These are phyloP conservation scores for Pseudomugil tenellus DNA, from an alignment of 2,797 vertebrate species.

Conservation along the genomic window DNA sequence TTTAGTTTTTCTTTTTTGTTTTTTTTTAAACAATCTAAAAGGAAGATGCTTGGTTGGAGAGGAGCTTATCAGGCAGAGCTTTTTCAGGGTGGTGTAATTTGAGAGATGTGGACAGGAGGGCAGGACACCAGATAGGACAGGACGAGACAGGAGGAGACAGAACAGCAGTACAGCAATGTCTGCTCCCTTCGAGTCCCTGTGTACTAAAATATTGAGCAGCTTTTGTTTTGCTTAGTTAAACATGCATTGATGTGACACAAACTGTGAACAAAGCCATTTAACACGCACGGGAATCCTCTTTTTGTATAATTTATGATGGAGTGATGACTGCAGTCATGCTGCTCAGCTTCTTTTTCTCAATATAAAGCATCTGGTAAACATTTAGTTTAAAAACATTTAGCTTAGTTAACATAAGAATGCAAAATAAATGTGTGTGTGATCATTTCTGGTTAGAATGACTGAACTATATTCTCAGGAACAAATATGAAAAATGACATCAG, in stretches of 20 bases:
- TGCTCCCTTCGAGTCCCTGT: conserved; percentile 57
- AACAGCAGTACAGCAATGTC: conserved; percentile 52
- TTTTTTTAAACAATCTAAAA: conserved; percentile 18
- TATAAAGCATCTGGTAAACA: conserved; percentile 31
- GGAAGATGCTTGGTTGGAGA: conserved; percentile 30
- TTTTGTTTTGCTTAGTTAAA: conserved; percentile 86
- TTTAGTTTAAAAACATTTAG: conserved; percentile 32
- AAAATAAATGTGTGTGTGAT: not conserved
- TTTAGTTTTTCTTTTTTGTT: conserved; percentile 34
- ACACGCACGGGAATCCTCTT: conserved; percentile 67
- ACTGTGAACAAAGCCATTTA: conserved; percentile 82
- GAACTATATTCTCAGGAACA: not conserved
- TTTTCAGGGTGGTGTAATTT: conserved; percentile 48
- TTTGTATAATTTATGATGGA: conserved; percentile 76
- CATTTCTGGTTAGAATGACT: conserved; percentile 9
- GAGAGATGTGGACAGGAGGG: conserved; percentile 50
- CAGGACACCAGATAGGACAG: conserved; percentile 50
- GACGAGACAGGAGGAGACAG: conserved; percentile 63
- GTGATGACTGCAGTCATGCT: conserved; percentile 39
- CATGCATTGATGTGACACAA: conserved; percentile 84
- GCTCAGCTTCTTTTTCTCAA: conserved; percentile 33
- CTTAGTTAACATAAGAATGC: conserved; percentile 8
- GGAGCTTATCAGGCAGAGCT: conserved; percentile 13
- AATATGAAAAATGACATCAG: conserved; percentile 6
- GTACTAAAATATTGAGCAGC: conserved; percentile 83